Conservation (phyloP, 2,888 invertebrate species). For the Tinea trinotella region DNA sequence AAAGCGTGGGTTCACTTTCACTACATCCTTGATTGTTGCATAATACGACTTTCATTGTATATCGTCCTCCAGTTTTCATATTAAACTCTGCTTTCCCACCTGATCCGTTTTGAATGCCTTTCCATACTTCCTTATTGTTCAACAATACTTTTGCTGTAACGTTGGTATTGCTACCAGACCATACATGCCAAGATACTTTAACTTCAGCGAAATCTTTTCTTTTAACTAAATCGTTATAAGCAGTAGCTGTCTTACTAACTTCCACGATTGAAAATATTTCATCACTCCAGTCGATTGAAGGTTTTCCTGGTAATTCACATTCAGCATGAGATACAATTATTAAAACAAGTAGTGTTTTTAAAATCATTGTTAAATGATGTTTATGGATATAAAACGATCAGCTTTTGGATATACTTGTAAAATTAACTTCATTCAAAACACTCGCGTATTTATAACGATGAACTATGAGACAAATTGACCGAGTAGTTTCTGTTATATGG, state of each 20-base stretch:
- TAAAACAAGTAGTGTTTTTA: background rate
- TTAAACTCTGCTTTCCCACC: constrained; percentile 52
- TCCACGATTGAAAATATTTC: constrained; percentile 60
- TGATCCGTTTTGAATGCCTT: constrained; percentile 38
- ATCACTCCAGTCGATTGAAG: constrained; percentile 61
- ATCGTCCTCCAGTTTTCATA: constrained; percentile 59
- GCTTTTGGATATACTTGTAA: too few species aligned
- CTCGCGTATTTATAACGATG: too few species aligned
- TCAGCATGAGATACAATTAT: background rate
- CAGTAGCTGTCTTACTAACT: constrained; percentile 64
- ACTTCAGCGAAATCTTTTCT: constrained; percentile 55
- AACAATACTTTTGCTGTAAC: constrained; percentile 50
- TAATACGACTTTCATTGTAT: constrained; percentile 55
- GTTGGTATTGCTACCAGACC: constrained; percentile 48
- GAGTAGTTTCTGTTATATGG: background rate
- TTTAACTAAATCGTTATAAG: constrained; percentile 60
- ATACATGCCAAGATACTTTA: constrained; percentile 59
- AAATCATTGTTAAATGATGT: too few species aligned
- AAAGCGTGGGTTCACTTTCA: constrained; percentile 51
- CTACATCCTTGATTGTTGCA: constrained; percentile 60
- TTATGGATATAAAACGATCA: too few species aligned
- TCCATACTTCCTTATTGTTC: constrained; percentile 52
- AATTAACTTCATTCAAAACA: too few species aligned
- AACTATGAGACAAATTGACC: too few species aligned
- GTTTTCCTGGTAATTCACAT: constrained; percentile 48